Evolutionary conservation across 2,888 invertebrate species (phyloP).

Genomic region (Chymomyza fuscimana): DNA sequence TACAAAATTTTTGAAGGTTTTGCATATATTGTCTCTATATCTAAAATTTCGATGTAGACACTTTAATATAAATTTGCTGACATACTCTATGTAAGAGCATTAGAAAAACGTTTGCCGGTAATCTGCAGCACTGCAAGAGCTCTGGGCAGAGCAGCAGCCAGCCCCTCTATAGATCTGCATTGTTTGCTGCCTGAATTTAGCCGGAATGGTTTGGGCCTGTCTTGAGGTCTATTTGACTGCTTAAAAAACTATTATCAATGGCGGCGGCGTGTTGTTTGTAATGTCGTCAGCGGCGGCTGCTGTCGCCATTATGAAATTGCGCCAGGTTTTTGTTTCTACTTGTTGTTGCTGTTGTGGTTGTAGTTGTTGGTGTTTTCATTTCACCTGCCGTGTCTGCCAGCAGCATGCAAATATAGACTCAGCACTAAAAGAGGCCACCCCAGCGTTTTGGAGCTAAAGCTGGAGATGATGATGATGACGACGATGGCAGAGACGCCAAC

Average conservation of each 20-base stretch:
- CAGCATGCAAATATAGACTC: background rate
- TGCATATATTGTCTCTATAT: too few relatives aligned
- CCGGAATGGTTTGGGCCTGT: background rate
- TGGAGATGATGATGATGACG: background rate
- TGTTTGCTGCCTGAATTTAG: background rate
- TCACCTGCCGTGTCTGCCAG: background rate
- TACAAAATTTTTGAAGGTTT: too few relatives aligned
- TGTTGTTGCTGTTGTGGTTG: background rate
- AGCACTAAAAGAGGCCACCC: background rate
- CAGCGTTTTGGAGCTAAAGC: background rate
- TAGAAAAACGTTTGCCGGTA: background rate
- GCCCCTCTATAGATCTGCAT: background rate
- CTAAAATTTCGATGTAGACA: too few relatives aligned
- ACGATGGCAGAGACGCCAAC: background rate
- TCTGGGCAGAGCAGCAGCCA: background rate
- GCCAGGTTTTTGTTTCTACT: background rate
- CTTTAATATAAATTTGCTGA: background rate
- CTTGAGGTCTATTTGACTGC: background rate
- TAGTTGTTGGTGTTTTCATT: slow-evolving; percentile 4
- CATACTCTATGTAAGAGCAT: background rate
- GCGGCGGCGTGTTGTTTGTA: slow-evolving; percentile 10
- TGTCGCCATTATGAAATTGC: slow-evolving; percentile 68
- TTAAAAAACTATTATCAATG: background rate
- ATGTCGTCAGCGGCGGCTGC: slow-evolving; percentile 61
- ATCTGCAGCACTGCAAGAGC: background rate